Base-by-base conservation (phyloP, 1,140 invertebrate species). In the Pissodes strobi region DNA sequence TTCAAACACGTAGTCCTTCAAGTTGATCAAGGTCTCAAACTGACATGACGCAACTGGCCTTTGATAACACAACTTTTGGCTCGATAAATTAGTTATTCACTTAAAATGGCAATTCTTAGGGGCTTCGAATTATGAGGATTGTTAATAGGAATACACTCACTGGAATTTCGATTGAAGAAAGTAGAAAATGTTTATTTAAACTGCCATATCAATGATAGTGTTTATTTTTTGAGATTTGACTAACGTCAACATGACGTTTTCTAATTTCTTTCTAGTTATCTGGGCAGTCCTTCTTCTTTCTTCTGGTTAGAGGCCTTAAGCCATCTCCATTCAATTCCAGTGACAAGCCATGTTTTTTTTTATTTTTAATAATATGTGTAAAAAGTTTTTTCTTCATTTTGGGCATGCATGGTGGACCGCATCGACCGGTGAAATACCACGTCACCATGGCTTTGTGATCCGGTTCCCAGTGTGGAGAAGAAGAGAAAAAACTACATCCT, bases 11-110 rank as follows among this genome's bases (percentile, higher is more conserved):
- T 57, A 58, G 45, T 22, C 52, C 55, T 57, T 58, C 43, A 48
- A 46, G 55, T 43, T 18, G 55, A 64, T 64, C 62, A 64, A 64
- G 62, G 62, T 64, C 62, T 64, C 60, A 64, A 57, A 56, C 25
- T 64, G 62, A 57, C 62, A 58, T 64, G 62, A 64, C 62, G 62
- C 62, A 64, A 64, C 62, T 19, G 1, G 25, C 15, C 21, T 49
- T 51, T 38, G 34, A 51, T 51, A 60, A 49, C 13, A 34, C 34
- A 10, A 27, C 17, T 34, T 49, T 52, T 23, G 9, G 15, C 2
- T 17, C 9, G 12, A 52, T n/a, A 30, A 52, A 27, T 8, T 34
- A 8, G 3, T 60, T 34, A 6, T 18, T 10, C 27, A n/a, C 12
- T 34, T 18, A n/a, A 34, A 56, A 25, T 5, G 8, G 37, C 5